Evolutionary conservation across 2,888 invertebrate genomes (phyloP).

Genomic region (Arenicola marina): DNA sequence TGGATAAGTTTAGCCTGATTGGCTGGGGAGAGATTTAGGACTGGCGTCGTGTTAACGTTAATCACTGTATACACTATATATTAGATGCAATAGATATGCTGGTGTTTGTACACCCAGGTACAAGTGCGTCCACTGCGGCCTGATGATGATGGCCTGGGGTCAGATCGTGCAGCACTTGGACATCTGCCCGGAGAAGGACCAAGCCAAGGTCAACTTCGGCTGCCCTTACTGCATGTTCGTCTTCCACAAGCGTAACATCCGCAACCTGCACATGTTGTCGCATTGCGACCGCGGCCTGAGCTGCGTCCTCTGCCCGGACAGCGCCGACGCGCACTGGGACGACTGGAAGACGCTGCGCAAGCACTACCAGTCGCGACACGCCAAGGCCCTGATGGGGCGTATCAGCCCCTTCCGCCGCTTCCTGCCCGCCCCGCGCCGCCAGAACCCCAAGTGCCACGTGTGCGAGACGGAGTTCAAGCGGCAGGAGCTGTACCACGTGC

Average conservation of each 20-base stretch:
- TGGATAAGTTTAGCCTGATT: too few species aligned
- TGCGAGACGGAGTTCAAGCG: constrained; percentile 22
- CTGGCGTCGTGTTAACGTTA: too few species aligned
- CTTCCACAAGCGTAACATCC: constrained; percentile 30
- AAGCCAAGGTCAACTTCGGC: constrained; percentile 22
- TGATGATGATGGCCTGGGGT: constrained; percentile 28
- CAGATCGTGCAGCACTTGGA: constrained; percentile 29
- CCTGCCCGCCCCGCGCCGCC: constrained; percentile 6
- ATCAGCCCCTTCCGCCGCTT: constrained; percentile 9
- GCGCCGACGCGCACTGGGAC: constrained; percentile 15
- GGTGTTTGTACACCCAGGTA: too few species aligned
- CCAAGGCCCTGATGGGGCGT: not conserved
- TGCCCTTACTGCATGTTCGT: constrained; percentile 37
- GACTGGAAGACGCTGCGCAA: constrained; percentile 32
- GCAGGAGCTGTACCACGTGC: constrained; percentile 14
- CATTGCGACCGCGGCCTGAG: constrained; percentile 30
- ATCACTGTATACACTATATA: too few species aligned
- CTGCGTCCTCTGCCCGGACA: constrained; percentile 29
- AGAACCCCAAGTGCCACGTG: constrained; percentile 16
- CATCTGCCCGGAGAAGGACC: constrained; percentile 15
- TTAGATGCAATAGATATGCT: too few species aligned
- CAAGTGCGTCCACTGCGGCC: constrained; percentile 34
- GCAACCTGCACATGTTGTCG: constrained; percentile 31
- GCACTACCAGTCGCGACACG: constrained; percentile 32
- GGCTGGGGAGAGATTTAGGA: too few species aligned